Percentiles rank a stretch among this genome's conserved stretches.
Conservation (phyloP, 2,113 vertebrate genomes). For the Syngnathus floridae region DNA sequence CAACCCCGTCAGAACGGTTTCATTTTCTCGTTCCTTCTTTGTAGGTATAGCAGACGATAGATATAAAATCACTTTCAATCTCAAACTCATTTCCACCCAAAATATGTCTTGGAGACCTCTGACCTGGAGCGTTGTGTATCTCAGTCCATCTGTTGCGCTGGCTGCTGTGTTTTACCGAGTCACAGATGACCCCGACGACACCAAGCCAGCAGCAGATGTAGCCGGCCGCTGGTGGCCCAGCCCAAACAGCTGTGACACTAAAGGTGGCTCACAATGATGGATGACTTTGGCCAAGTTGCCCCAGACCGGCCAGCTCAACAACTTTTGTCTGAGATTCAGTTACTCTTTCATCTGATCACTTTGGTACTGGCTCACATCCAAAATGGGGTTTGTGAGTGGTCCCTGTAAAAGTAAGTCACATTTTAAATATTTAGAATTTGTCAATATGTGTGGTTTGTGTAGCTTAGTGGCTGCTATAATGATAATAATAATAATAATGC, state of each 20-base stretch:
- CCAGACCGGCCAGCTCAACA: not conserved
- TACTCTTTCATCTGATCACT: not conserved
- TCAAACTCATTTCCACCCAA: conserved; percentile 18
- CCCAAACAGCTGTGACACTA: conserved; percentile 15
- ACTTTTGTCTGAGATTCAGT: not conserved
- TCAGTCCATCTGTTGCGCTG: not conserved
- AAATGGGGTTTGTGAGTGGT: not conserved
- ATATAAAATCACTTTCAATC: conserved; percentile 18
- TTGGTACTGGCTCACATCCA: not conserved
- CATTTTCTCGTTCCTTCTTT: not conserved
- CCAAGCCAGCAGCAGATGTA: conserved; percentile 7
- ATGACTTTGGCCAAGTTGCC: conserved; percentile 11
- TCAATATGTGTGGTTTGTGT: too few relatives aligned
- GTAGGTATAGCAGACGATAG: not conserved
- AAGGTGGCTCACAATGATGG: conserved; percentile 7
- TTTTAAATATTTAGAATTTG: too few relatives aligned
- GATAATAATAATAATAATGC: too few relatives aligned
- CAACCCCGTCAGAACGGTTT: not conserved
- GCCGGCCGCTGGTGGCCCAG: conserved; percentile 5
- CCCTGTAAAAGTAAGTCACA: too few relatives aligned
- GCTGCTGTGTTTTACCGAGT: conserved; percentile 3
- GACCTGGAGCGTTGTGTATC: not conserved
- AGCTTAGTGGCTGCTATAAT: too few relatives aligned
- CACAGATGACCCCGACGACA: conserved; percentile 9
- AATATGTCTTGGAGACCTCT: conserved; percentile 7